Evolutionary conservation across 2,797 vertebrate genomes (phyloP), one percentile per base, ranked within the genome.

Genomic region (Spatula versicolor): DNA sequence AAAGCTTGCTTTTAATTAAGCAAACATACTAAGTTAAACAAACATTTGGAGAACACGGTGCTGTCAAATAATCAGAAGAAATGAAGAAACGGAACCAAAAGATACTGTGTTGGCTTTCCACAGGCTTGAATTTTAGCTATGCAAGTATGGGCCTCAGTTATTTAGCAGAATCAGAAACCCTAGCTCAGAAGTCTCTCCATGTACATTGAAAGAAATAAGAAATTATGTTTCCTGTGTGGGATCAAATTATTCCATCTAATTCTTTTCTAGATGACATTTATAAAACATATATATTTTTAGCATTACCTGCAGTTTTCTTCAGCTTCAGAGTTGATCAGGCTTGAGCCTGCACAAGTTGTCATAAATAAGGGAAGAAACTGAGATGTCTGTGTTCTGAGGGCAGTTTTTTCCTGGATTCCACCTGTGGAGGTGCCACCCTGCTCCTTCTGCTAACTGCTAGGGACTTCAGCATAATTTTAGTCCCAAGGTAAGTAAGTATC

Each of bases 21-120:
- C 90, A 86, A 93, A 66, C 43, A 16, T 59, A 84, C 80, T 5
- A 5, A 72, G 83, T 86, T 92, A 91, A 92, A 73, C 68, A 89
- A 93, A 88, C 55, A 59, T 62, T 76, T 79, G 63, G 54, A 2
- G 9, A 76, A 3, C 1, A 20, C 11, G 60, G 11, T 9, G 2
- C 43, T 66, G 20, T 15, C 10, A 25, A 46, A 72, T 69, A 59
- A 63, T 50, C 55, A 35, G 62, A 50, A 46, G 59, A 79, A 74
- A 55, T 43, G 86, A 45, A 69, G 71, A 69, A 11, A 15, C 72
- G 46, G 52, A 84, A 30, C 59, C n/a, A 28, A 5, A 72, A 81
- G 85, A 55, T 9, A 11, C 14, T 6, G 6, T 22, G 54, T 50
- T 82, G 37, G 11, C 46, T 33, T n/a, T 84, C 15, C 15, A 0